Evolutionary conservation across 2,113 vertebrate genomes (phyloP).

Genomic region (Chamaetylas fuelleborni): DNA sequence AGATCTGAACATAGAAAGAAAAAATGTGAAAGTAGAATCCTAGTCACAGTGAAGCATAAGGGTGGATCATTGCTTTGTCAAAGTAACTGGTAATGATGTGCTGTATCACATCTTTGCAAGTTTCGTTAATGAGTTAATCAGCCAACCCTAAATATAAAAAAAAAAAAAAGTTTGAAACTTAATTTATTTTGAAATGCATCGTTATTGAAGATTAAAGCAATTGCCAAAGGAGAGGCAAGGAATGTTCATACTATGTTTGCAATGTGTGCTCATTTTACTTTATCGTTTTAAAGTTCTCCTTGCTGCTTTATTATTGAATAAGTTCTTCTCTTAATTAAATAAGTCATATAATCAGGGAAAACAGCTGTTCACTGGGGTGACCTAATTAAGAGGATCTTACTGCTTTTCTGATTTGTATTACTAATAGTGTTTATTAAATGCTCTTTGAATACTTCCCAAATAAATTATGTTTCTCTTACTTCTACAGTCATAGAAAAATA

Average conservation of each 20-base stretch:
- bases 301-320: background rate
- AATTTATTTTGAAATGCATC: background rate
- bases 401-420: background rate
- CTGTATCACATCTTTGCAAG: background rate
- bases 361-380: background rate
- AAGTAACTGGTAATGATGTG: background rate
- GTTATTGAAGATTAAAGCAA: background rate
- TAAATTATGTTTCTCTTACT: background rate
- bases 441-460: background rate
- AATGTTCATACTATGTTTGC: background rate
- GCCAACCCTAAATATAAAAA: background rate
- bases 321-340: background rate
- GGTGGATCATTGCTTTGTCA: background rate
- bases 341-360: background rate
- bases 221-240: background rate
- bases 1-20: background rate
- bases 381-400: conserved; percentile 26
- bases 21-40: background rate
- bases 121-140: background rate
- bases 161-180: background rate
- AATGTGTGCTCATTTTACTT: background rate
- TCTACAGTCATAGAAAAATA: background rate
- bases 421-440: background rate
- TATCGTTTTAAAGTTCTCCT: background rate
- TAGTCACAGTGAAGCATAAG: background rate